Evolutionary conservation across 2,888 invertebrate genomes (phyloP).

Genomic region (Sinohyriopsis cumingii): DNA sequence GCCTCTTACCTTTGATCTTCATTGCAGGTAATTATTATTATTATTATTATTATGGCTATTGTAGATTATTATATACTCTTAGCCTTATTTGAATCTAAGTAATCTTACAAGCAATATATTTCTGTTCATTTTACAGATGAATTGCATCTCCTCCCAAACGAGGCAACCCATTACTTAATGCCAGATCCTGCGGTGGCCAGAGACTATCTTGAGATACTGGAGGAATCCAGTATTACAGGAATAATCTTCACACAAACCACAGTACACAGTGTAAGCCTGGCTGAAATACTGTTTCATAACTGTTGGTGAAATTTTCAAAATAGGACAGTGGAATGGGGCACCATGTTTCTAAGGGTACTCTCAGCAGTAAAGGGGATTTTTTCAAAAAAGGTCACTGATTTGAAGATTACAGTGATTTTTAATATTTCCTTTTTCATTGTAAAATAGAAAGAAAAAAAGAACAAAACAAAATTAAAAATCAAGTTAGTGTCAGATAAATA

Average conservation of each 20-base stretch:
- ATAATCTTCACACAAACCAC: conserved; percentile 68
- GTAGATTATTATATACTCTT: not conserved
- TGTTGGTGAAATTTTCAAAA: not conserved
- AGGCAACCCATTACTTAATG: conserved; percentile 66
- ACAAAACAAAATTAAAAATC: too few species aligned
- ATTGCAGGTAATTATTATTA: too few species aligned
- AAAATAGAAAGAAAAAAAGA: too few species aligned
- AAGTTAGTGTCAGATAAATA: too few species aligned
- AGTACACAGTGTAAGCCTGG: conserved; percentile 55
- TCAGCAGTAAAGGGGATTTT: not conserved
- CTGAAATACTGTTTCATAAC: not conserved
- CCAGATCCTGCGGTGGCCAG: conserved; percentile 62
- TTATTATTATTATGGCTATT: too few species aligned
- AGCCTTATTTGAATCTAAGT: not conserved
- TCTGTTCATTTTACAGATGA: conserved; percentile 26
- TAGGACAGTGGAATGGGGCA: not conserved
- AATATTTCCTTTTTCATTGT: too few species aligned
- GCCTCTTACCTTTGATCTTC: too few species aligned
- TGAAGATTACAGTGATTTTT: too few species aligned
- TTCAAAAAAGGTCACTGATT: too few species aligned
- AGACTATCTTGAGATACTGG: conserved; percentile 68
- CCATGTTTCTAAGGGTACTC: not conserved
- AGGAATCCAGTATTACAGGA: conserved; percentile 62
- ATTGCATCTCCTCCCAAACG: conserved; percentile 36
- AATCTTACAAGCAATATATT: not conserved